Percentiles rank a stretch among this genome's conserved stretches.
These are phyloP conservation scores for Tilapia sparmanii DNA, from an alignment of 2,113 vertebrate species.

Conservation along the genomic window DNA sequence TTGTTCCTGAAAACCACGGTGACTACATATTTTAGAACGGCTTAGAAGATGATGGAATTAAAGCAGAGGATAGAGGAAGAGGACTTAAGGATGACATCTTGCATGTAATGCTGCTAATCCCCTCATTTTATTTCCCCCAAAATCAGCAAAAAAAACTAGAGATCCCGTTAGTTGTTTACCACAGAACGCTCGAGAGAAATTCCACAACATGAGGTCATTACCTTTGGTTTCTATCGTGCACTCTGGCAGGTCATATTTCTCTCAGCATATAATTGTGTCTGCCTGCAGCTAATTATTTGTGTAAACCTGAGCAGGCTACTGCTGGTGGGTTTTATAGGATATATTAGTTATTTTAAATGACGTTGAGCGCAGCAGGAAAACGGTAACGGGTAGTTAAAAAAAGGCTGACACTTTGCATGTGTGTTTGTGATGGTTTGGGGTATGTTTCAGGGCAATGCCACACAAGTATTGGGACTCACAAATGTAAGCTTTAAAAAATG, in stretches of 20 bases:
- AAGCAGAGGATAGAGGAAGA: not conserved
- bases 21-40: not conserved
- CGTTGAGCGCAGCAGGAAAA: slow-evolving; percentile 47
- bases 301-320: slow-evolving; percentile 53
- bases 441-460: not conserved
- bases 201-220: slow-evolving; percentile 51
- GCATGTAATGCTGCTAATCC: slow-evolving; percentile 10
- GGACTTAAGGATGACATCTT: not conserved
- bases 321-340: slow-evolving; percentile 46
- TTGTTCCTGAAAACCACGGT: not conserved
- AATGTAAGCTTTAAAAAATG: not conserved
- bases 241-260: slow-evolving; percentile 58
- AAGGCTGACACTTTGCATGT: slow-evolving; percentile 30
- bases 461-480: not conserved
- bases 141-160: not conserved
- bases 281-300: slow-evolving; percentile 62
- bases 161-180: slow-evolving; percentile 38
- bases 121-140: not conserved
- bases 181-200: not conserved
- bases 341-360: slow-evolving; percentile 63
- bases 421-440: slow-evolving; percentile 11
- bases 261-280: slow-evolving; percentile 50
- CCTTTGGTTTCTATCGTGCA: slow-evolving; percentile 10
- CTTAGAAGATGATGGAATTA: not conserved
- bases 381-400: slow-evolving; percentile 33